These are phyloP conservation scores for Anhinga anhinga DNA, from an alignment of 2,113 vertebrate genomes.

Conservation along the genomic window DNA sequence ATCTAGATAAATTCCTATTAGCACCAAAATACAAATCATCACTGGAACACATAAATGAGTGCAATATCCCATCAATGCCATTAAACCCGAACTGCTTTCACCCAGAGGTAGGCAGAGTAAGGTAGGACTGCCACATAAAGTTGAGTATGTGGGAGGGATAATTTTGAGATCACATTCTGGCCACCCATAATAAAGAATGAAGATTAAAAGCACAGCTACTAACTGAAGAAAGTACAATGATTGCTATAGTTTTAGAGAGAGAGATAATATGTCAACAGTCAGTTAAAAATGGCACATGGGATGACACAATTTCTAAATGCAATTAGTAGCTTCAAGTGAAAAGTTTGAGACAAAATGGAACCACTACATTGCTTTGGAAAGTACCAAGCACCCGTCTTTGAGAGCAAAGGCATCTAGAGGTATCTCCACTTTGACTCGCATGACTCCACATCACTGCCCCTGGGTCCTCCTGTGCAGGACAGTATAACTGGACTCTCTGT, in stretches of 20 bases:
- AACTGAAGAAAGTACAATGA: background rate
- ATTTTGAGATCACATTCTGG: background rate
- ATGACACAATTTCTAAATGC: background rate
- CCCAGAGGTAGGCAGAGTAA: background rate
- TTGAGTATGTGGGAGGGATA: background rate
- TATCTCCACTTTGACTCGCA: accelerated
- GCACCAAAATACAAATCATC: background rate
- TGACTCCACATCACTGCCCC: background rate
- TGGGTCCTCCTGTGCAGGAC: background rate
- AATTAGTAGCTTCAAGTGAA: background rate
- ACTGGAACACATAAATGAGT: background rate
- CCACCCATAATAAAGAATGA: background rate
- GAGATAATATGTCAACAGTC: background rate
- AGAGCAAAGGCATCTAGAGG: background rate
- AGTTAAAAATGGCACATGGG: background rate
- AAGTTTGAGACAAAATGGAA: background rate
- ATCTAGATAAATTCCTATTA: background rate
- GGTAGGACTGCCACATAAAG: background rate
- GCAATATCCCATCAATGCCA: background rate
- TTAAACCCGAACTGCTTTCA: background rate
- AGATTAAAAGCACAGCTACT: background rate
- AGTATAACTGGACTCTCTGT: background rate
- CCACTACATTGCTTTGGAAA: background rate
- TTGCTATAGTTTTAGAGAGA: background rate
- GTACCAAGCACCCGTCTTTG: background rate